Percentiles rank a stretch among this genome's conserved stretches.
Conservation (phyloP, 2,113 vertebrate species). For the Sclerurus mexicanus region DNA sequence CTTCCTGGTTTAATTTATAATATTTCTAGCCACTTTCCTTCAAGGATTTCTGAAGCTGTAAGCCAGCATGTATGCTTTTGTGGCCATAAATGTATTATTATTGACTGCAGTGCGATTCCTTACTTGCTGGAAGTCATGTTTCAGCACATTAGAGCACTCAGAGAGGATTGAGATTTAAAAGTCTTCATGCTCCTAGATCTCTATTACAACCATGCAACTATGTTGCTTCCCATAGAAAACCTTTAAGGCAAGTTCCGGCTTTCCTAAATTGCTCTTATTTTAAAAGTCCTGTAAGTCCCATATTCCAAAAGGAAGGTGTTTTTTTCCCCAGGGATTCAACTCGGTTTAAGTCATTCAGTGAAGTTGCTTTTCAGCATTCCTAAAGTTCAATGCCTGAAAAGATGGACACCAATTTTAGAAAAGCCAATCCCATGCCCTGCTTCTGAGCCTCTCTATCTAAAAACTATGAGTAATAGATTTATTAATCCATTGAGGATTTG, state of each 20-base stretch:
- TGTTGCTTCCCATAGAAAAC: not conserved
- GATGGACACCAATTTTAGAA: not conserved
- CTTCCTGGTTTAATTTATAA: not conserved
- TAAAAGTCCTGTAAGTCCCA: not conserved
- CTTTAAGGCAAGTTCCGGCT: not conserved
- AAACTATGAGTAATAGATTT: not conserved
- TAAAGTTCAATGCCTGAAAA: not conserved
- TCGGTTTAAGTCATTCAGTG: not conserved
- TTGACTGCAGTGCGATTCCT: not conserved
- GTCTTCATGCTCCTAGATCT: not conserved
- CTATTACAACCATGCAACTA: not conserved
- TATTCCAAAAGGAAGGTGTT: not conserved
- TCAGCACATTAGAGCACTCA: not conserved
- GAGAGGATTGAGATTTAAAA: not conserved
- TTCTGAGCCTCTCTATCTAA: not conserved
- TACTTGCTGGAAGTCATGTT: not conserved
- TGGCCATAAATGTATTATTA: not conserved
- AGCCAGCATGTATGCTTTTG: not conserved
- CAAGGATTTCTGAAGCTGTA: conserved; percentile 10
- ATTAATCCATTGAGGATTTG: not conserved
- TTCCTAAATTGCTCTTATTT: not conserved
- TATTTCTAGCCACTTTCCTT: conserved; percentile 11
- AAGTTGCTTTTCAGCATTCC: not conserved
- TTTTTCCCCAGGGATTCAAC: not conserved
- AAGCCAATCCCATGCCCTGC: not conserved